Evolutionary conservation across 2,797 vertebrate species (phyloP), one percentile per base, ranked within the genome.

Genomic region (Crax fasciolata): DNA sequence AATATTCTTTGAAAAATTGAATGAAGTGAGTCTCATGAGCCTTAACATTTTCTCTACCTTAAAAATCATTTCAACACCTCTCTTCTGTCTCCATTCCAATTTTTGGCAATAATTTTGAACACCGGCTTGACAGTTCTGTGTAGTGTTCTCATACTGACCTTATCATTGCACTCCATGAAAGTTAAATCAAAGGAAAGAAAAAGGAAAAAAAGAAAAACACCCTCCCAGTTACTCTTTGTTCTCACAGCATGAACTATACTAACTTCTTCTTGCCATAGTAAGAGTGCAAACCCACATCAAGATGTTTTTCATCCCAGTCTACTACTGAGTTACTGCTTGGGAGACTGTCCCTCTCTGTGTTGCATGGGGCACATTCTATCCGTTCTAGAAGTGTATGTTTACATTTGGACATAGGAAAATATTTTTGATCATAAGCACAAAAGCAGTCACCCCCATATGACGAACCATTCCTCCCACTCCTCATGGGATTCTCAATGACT

Each of bases 361-460:
- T 67, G 14, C 30, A n/a, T 21, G 32, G 15, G 1, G 9, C 2
- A 0, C 2, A 4, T 21, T 62, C 43, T 32, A 35, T 17, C 20
- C 2, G 4, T 55, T 57, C 2, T 8, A 13, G 4, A 66, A 39
- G 8, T 2, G 4, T 2, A 38, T 54, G 27, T 59, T 80, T 10
- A 17, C 13, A 41, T 48, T 8, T 58, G 7, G 2, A 39, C 9
- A 3, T 10, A 66, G 4, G 28, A 66, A 91, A 55, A 27, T 51
- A 44, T 20, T 54, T 32, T 6, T 66, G 20, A 52, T 59, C 52
- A 18, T 43, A 67, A 63, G 44, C 19, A 71, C 21, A 70, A 80
- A 74, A 86, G 1, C 43, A 66, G 38, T 14, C 38, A 20, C 39
- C 15, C 3, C 6, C 6, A 46, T 23, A 46, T 12, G 15, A 83